Evolutionary conservation across 1,140 invertebrate genomes (phyloP), one percentile per base, ranked within the genome.

Genomic region (Drosophila pandora): DNA sequence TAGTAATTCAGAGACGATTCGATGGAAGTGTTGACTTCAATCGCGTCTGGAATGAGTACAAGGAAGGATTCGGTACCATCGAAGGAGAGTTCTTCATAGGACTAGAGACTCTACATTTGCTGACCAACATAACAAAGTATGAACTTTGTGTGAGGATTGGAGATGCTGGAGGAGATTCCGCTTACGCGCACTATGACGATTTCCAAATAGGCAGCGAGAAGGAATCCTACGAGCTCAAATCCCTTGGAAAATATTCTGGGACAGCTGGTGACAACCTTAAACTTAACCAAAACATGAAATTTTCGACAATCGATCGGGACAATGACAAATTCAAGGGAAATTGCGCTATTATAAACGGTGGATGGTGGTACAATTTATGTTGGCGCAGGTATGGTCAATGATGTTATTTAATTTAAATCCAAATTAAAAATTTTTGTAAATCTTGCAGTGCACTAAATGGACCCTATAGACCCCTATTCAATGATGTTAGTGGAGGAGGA

Each of bases 201-300:
- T 55, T 55, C 7, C 7, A 55, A n/a, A 55, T 55, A 12, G 53
- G 53, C n/a, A 39, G 34, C 21, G 53, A 41, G 22, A 1, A 21
- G 6, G 53, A 55, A 4, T 23, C 34, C 0, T 55, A 55, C 13
- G 9, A 13, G 2, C 34, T 55, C 0, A 55, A 28, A 41, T 55
- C 53, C 2, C 21, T 55, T 10, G 53, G 34, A 0, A 8, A 13
- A 2, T 3, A n/a, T 13, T 10, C 21, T 2, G 53, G 53, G 3
- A 37, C 32, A 4, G 53, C 53, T 8, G 34, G 37, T 2, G 34
- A 55, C 9, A 25, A 21, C 0, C n/a, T 55, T 1, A 13, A 4
- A 4, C 4, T 7, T 6, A 22, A 41, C 23, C 8, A 39, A 12
- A 13, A 25, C 2, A n/a, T 13, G 12, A 41, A 25, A 3, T 55